Base-by-base conservation (phyloP, 2,888 invertebrate species). In the Andrena minutula region DNA sequence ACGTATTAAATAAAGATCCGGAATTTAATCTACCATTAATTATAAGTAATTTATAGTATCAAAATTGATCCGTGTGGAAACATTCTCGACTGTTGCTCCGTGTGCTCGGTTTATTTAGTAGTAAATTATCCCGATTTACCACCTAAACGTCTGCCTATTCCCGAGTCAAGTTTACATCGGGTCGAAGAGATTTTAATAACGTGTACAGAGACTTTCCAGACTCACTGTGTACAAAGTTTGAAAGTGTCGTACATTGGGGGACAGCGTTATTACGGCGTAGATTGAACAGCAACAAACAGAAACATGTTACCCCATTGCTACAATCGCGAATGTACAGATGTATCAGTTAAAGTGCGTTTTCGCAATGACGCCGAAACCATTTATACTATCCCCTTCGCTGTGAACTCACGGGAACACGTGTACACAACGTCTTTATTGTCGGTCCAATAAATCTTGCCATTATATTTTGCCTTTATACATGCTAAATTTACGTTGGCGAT, bases 361-460 rank as follows among this genome's bases (percentile, higher is more conserved):
- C 20, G 53, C 28, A 75, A 73, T 35, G 69, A 75, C 68, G 47
- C 51, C 72, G 47, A 58, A 61, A 72, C 26, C 68, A 64, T 76
- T 66, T 77, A 51, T 66, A 79, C 32, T 83, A 82, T 58, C 71
- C 56, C 51, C 28, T 63, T 61, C 68, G n/a, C 58, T 76, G 76
- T 66, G 35, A 75, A 77, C 60, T 69, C 65, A 80, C 78, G 60
- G 56, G 75, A 70, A 73, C 69, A 76, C 79, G 69, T 71, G 72
- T 83, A 86, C 75, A 51, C 72, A 75, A 86, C 76, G 66, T 86
- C 84, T 68, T 88, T 89, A 89, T 89, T 89, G 89, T 89, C 89
- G 80, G 83, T 86, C 85, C 85, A 83, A 88, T 89, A 85, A 70
- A 86, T 77, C 70, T 56, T 89, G 85, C 78, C 75, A 75, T 82